Evolutionary conservation across 2,113 vertebrate species (phyloP).

Genomic region (Ploceus nigricollis): DNA sequence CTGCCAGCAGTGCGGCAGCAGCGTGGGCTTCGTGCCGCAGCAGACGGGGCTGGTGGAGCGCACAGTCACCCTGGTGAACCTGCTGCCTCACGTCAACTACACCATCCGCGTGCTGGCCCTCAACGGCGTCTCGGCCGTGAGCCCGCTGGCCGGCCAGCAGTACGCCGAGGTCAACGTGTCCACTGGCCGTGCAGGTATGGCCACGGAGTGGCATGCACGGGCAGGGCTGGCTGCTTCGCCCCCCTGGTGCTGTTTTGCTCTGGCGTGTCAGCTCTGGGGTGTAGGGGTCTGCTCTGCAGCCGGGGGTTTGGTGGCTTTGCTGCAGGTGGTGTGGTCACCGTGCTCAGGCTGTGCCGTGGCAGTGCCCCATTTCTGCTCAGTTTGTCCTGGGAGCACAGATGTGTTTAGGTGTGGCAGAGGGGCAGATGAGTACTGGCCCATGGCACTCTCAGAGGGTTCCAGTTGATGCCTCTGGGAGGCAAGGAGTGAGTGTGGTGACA

Average conservation of each 20-base stretch:
- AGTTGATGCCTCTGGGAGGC: fast-evolving
- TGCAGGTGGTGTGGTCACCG: fast-evolving
- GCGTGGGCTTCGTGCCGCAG: conserved; percentile 90
- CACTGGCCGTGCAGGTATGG: conserved; percentile 80
- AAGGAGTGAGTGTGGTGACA: not conserved
- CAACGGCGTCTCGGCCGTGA: conserved; percentile 87
- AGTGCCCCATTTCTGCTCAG: fast-evolving
- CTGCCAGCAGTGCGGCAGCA: conserved; percentile 84
- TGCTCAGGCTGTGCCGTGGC: fast-evolving
- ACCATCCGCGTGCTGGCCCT: conserved; percentile 86
- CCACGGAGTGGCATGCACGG: not conserved
- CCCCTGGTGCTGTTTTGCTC: fast-evolving
- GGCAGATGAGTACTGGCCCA: not conserved
- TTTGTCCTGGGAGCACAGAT: not conserved
- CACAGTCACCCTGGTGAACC: conserved; percentile 87
- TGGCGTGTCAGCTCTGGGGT: too few species aligned
- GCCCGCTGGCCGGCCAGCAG: conserved; percentile 77
- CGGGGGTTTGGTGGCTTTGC: not conserved
- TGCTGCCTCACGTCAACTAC: conserved; percentile 90
- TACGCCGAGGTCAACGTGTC: conserved; percentile 87
- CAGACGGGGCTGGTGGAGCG: conserved; percentile 84
- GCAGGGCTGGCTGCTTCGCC: fast-evolving
- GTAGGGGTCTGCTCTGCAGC: fast-evolving
- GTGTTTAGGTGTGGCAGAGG: fast-evolving
- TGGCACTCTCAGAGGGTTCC: fast-evolving